phyloP scores from a whole-genome alignment of 2,888 invertebrate genomes.

The Melanotus villosus region DNA sequence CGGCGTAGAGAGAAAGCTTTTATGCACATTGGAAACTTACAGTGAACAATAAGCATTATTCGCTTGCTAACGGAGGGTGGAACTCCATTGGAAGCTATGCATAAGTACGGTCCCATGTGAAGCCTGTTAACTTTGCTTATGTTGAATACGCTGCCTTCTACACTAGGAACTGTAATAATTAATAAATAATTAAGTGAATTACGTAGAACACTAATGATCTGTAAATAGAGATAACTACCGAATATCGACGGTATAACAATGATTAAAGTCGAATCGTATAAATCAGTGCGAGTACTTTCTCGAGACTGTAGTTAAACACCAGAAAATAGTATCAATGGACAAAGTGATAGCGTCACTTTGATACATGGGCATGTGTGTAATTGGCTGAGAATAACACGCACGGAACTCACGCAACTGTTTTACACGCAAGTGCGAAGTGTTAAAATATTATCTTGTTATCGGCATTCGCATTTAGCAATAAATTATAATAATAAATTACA shows the following conservation, averaged over 20 bases:
- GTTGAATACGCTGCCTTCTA: constrained; percentile 78
- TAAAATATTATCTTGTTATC: constrained; percentile 58
- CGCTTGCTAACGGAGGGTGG: constrained; percentile 91
- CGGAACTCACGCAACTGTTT: constrained; percentile 44
- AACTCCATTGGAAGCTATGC: constrained; percentile 86
- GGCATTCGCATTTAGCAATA: constrained; percentile 46
- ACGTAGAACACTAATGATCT: constrained; percentile 1
- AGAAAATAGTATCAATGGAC: constrained; percentile 31
- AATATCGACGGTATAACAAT: background rate
- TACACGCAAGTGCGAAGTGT: constrained; percentile 54
- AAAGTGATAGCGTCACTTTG: constrained; percentile 50
- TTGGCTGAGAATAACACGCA: constrained; percentile 50
- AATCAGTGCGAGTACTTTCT: background rate
- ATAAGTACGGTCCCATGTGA: constrained; percentile 84
- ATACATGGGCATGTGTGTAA: constrained; percentile 54
- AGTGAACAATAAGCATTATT: constrained; percentile 88
- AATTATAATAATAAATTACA: constrained; percentile 51
- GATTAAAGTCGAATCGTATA: background rate
- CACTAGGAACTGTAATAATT: constrained; percentile 72
- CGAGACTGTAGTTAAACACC: constrained; percentile 23
- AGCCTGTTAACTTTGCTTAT: constrained; percentile 79
- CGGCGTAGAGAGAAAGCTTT: constrained; percentile 1
- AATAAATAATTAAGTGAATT: constrained; percentile 2
- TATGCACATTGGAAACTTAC: constrained; percentile 68
- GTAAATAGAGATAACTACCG: background rate